These are phyloP conservation scores for Shinisaurus crocodilurus DNA, from an alignment of 2,113 vertebrate species.

Conservation along the genomic window DNA sequence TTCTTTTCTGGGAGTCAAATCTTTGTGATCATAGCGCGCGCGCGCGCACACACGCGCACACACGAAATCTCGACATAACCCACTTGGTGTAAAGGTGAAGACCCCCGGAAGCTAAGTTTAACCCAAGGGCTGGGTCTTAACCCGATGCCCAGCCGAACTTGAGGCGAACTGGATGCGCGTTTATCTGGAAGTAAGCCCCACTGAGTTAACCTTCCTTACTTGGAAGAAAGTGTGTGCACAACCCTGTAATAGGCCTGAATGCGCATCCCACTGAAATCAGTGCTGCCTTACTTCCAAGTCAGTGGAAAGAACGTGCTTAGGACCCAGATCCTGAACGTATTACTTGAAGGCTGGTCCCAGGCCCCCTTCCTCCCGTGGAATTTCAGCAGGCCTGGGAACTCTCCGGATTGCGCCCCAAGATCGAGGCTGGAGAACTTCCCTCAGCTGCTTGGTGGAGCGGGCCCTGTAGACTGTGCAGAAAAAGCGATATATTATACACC, in stretches of 20 bases:
- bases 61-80: neutral
- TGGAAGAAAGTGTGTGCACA: neutral
- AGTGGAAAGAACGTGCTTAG: neutral
- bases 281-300: too few species aligned
- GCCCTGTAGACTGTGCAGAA: too few species aligned
- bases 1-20: neutral
- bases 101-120: neutral
- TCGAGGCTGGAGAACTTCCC: neutral
- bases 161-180: neutral
- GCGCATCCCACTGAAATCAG: too few species aligned
- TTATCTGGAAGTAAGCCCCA: neutral
- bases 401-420: neutral
- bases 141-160: too few species aligned
- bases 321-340: neutral
- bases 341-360: neutral
- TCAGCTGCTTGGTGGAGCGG: neutral
- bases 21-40: neutral
- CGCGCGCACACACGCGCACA: neutral
- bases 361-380: too few species aligned
- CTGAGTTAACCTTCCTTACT: neutral
- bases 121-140: neutral
- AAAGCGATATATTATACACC: too few species aligned
- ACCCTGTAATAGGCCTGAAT: neutral
- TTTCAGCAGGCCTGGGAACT: neutral
- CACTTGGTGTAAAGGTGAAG: neutral